Percentiles rank a stretch among this genome's conserved stretches.
Evolutionary conservation across 2,888 invertebrate genomes (phyloP).

Genomic region (Criorhina ranunculi): DNA sequence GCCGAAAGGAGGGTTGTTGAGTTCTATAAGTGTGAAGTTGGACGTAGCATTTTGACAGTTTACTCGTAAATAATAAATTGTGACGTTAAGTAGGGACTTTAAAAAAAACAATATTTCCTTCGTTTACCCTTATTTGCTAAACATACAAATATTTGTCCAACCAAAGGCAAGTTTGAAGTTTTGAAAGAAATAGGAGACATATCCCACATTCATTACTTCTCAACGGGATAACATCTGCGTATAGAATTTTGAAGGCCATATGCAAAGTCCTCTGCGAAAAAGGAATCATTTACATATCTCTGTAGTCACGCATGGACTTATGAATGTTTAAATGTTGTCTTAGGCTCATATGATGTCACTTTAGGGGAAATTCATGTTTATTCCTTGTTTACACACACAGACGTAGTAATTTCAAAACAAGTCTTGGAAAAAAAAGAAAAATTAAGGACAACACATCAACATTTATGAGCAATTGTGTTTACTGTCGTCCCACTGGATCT

Average conservation of each 20-base stretch:
- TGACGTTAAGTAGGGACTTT: neutral
- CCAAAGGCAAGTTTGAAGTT: neutral
- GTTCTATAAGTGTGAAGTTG: no score
- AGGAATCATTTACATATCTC: neutral
- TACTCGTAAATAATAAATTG: neutral
- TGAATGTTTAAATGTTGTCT: neutral
- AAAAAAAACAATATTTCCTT: no score
- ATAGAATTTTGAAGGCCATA: neutral
- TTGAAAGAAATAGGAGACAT: neutral
- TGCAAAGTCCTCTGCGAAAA: neutral
- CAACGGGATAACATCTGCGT: neutral
- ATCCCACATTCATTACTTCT: neutral
- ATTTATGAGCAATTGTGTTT: slow-evolving; percentile 15
- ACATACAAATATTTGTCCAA: neutral
- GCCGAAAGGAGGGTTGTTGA: no score
- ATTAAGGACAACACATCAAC: neutral
- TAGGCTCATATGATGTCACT: neutral
- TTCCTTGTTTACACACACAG: neutral
- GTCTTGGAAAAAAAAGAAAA: neutral
- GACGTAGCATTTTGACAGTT: neutral
- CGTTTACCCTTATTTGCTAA: neutral
- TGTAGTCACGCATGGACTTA: neutral
- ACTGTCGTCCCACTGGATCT: slow-evolving; percentile 3
- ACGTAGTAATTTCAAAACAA: neutral
- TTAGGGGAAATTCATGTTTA: neutral